Evolutionary conservation across 2,888 invertebrate species (phyloP), one percentile per base, ranked within the genome.

Genomic region (Sarcophaga variegata): DNA sequence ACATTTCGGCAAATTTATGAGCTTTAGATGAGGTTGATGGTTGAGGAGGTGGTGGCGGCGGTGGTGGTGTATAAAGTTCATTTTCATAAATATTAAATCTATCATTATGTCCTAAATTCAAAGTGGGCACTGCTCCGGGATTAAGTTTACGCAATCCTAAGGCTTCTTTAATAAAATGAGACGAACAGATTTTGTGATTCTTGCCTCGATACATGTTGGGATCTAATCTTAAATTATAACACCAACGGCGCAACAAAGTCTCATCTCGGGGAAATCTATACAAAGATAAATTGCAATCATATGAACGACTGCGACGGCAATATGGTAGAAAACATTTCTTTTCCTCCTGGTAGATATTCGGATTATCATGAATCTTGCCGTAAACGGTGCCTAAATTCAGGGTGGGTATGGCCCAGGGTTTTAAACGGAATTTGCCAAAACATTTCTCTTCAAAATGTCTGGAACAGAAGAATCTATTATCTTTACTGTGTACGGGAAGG

Each of bases 141-240:
- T 91, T 91, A 2, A 92, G 88, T 82, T 92, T 92, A 4, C 92
- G 89, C 5, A 92, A 81, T 14, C 92, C 92, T 75, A 92, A 74
- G 0, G 92, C 92, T 80, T 92, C 92, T 74, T 91, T 92, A n/a
- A 92, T 91, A n/a, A 92, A 92, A 82, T 92, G 92, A 0, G 91
- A 90, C 59, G 92, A 92, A 82, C 92, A 92, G 85, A 92, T 92
- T 89, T 92, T 92, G 72, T 92, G 92, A 88, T 92, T 92, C 86
- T 92, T 92, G 14, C 92, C 92, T 14, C 92, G 90, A 88, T 92
- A 92, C 17, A 91, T 90, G 3, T 89, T 88, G 1, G 91, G 92
- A 88, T 92, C 92, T 4, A 92, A 88, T 6, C 92, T 90, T 4
- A 92, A 86, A 83, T 92, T 92, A 70, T 92, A 92, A 87, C 92